Evolutionary conservation across 1,140 invertebrate species (phyloP).

Genomic region (Heterodera schachtii): DNA sequence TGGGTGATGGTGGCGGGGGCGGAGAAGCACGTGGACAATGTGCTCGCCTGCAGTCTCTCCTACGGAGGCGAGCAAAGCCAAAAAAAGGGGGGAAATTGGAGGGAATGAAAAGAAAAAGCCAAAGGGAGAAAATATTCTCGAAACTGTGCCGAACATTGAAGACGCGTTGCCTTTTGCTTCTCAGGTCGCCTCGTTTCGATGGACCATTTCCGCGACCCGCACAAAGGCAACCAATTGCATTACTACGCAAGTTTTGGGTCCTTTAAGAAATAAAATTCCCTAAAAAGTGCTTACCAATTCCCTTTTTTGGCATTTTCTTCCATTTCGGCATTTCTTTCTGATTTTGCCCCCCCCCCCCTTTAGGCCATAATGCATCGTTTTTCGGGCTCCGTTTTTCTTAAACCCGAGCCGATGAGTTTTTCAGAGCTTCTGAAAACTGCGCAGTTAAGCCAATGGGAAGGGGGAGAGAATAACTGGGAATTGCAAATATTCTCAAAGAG

Average conservation of each 20-base stretch:
- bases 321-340: conserved; percentile 32
- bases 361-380: conserved; percentile 62
- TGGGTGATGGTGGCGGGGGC: conserved; percentile 51
- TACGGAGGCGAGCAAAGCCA: conserved; percentile 21
- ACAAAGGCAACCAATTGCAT: conserved; percentile 28
- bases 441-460: conserved; percentile 20
- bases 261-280: too few relatives aligned
- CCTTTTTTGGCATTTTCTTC: too few relatives aligned
- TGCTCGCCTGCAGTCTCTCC: conserved; percentile 25
- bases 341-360: conserved; percentile 45
- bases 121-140: too few relatives aligned
- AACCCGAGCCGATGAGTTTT: conserved; percentile 60
- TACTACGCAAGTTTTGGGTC: conserved; percentile 30
- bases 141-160: too few relatives aligned
- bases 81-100: conserved; percentile 38
- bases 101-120: background rate
- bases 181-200: conserved; percentile 62
- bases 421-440: conserved; percentile 55
- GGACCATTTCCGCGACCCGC: conserved; percentile 50
- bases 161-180: conserved; percentile 6
- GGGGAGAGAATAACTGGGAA: conserved; percentile 17
- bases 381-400: conserved; percentile 60
- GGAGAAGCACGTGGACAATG: conserved; percentile 22
- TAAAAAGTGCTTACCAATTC: too few relatives aligned
- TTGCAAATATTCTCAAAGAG: conserved; percentile 44